phyloP scores from a whole-genome alignment of 2,888 invertebrate genomes.

The Epirrita christyi region DNA sequence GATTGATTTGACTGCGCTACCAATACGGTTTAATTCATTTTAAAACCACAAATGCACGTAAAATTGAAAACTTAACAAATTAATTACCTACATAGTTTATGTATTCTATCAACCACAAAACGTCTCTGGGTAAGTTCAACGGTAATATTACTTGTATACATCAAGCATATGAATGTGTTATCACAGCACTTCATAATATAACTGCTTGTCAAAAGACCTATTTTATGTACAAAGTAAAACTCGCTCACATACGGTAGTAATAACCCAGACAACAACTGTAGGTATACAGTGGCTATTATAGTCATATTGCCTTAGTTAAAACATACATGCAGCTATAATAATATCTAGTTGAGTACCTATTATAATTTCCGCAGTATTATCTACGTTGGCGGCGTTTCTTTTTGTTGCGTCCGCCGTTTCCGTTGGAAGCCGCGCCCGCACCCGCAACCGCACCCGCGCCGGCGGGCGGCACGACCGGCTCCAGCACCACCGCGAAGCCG shows the following conservation, averaged over 20 bases:
- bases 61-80: constrained; percentile 53
- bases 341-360: constrained; percentile 32
- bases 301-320: constrained; percentile 25
- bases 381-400: constrained; percentile 74
- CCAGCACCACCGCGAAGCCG: background rate
- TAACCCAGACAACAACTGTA: constrained; percentile 19
- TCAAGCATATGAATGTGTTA: constrained; percentile 55
- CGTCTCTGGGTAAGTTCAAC: constrained; percentile 53
- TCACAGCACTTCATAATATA: constrained; percentile 76
- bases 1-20: constrained; percentile 20
- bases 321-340: constrained; percentile 19
- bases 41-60: constrained; percentile 57
- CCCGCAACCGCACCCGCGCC: background rate
- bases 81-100: constrained; percentile 46
- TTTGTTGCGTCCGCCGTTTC: constrained; percentile 48
- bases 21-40: constrained; percentile 29
- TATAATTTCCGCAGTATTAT: constrained; percentile 48
- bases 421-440: constrained; percentile 5
- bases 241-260: constrained; percentile 19
- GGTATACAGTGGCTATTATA: constrained; percentile 30
- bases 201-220: constrained; percentile 68
- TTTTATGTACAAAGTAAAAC: constrained; percentile 56
- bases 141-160: constrained; percentile 23
- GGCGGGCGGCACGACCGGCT: constrained; percentile 14
- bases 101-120: constrained; percentile 52